Evolutionary conservation across 2,113 vertebrate genomes (phyloP), one percentile per base, ranked within the genome.

Genomic region (Elephas maximus): DNA sequence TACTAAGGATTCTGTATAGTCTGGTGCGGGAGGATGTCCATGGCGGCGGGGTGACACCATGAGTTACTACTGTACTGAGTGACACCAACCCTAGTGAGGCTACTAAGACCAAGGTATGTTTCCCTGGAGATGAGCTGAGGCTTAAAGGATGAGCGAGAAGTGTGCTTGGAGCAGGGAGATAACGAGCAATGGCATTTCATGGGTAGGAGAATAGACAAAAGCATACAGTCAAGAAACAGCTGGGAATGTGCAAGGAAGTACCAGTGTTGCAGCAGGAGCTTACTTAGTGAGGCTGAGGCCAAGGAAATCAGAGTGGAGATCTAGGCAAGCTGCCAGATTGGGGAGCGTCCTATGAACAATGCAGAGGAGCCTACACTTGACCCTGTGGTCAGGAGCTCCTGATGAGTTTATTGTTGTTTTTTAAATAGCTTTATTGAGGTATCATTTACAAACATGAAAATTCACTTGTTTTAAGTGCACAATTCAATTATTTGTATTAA

Each of bases 401-500:
- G 9, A 82, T 73, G 21, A 44, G 9, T 87, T 82, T 57, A 10
- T 9, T 69, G 15, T n/a, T 37, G 0, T 41, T 51, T n/a, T 71
- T 65, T 71, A 88, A 67, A 85, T 80, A 78, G 3, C 8, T 60
- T 90, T 63, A 30, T 48, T n/a, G 9, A 92, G 7, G 2, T 63
- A 26, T 63, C 57, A 76, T 73, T 69, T 60, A 48, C 1, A n/a
- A n/a, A 37, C 41, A 8, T 79, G 87, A 91, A 91, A 85, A 77
- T 60, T 57, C 6, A 74, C 62, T 84, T 37, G 24, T 81, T 92
- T 84, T 73, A 96, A 85, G 20, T 86, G 8, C 45, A 62, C 0
- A 81, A 81, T 51, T 94, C 33, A 65, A 60, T 85, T 15, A 48
- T 88, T 81, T 93, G 74, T 81, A 57, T 62, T 60, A 89, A 77